phyloP scores from a whole-genome alignment of 2,113 vertebrate genomes.

The Oncorhynchus clarkii region DNA sequence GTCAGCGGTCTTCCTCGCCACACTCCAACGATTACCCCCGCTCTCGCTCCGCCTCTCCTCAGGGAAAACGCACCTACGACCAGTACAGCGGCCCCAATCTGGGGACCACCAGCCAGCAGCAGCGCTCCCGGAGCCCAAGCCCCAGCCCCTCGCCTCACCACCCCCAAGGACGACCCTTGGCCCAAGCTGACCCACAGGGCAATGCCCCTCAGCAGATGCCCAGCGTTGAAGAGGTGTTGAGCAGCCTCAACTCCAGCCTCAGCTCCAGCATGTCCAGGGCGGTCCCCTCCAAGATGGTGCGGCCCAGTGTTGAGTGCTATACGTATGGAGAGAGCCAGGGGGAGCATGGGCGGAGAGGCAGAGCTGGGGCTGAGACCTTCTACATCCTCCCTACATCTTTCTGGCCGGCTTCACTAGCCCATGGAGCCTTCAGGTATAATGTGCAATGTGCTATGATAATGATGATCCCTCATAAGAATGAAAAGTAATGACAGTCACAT shows the following conservation, averaged over 20 bases:
- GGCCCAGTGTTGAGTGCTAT: slow-evolving; percentile 79
- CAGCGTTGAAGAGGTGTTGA: slow-evolving; percentile 80
- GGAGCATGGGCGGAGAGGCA: slow-evolving; percentile 87
- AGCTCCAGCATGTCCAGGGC: slow-evolving; percentile 73
- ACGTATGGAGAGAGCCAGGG: slow-evolving; percentile 78
- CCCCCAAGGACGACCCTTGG: slow-evolving; percentile 57
- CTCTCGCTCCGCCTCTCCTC: slow-evolving; percentile 87
- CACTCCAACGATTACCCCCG: slow-evolving; percentile 85
- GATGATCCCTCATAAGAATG: too few relatives aligned
- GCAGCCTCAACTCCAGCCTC: slow-evolving; percentile 79
- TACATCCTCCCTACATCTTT: slow-evolving; percentile 83
- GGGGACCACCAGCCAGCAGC: slow-evolving; percentile 46
- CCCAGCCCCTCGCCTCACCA: slow-evolving; percentile 89
- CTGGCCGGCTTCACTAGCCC: slow-evolving; percentile 85
- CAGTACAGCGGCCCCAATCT: slow-evolving; percentile 81
- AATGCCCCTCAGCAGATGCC: slow-evolving; percentile 62
- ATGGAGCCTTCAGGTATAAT: neutral
- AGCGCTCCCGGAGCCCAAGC: slow-evolving; percentile 73
- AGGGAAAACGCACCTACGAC: slow-evolving; percentile 94
- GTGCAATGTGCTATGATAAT: neutral
- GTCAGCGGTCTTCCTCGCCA: slow-evolving; percentile 94
- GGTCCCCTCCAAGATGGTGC: slow-evolving; percentile 89
- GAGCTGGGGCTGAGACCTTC: slow-evolving; percentile 81
- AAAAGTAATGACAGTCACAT: neutral
- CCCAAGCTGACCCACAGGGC: slow-evolving; percentile 61